These are phyloP conservation scores for Phoxinus dragarum DNA, from an alignment of 2,797 vertebrate species.

Conservation along the genomic window DNA sequence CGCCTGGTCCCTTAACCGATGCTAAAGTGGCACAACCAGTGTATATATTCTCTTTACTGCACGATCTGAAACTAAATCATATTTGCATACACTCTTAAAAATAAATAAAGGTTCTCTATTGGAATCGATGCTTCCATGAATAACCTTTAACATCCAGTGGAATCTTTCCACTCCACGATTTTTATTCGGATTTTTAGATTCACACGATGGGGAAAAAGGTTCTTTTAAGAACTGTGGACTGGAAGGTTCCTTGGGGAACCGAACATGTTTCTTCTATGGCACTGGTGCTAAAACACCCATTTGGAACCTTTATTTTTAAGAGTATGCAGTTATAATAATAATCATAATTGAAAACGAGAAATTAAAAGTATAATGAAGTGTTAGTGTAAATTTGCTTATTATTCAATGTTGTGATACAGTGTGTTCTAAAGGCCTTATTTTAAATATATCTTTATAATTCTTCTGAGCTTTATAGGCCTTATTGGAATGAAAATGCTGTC, in stretches of 20 bases:
- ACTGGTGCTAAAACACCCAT: too few relatives aligned
- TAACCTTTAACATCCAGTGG: too few relatives aligned
- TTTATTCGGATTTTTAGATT: background rate
- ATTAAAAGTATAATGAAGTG: background rate
- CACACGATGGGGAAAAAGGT: background rate
- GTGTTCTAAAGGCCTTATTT: background rate
- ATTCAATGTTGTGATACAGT: background rate
- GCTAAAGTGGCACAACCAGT: conserved; percentile 68
- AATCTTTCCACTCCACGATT: background rate
- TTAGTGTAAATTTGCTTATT: background rate
- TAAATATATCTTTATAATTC: conserved; percentile 21
- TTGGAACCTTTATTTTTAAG: background rate
- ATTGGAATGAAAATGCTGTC: conserved; percentile 16
- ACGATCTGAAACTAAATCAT: conserved; percentile 12
- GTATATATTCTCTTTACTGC: conserved; percentile 46
- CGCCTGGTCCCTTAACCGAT: conserved; percentile 57
- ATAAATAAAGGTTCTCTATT: background rate
- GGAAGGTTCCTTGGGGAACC: too few relatives aligned
- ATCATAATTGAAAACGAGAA: conserved; percentile 26
- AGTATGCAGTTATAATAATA: background rate
- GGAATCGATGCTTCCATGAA: too few relatives aligned
- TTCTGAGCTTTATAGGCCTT: conserved; percentile 13
- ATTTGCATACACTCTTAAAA: conserved; percentile 29
- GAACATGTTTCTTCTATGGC: too few relatives aligned
- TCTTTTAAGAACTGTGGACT: background rate